Evolutionary conservation across 1,140 invertebrate species (phyloP), one percentile per base, ranked within the genome.

Genomic region (Formica selysi): DNA sequence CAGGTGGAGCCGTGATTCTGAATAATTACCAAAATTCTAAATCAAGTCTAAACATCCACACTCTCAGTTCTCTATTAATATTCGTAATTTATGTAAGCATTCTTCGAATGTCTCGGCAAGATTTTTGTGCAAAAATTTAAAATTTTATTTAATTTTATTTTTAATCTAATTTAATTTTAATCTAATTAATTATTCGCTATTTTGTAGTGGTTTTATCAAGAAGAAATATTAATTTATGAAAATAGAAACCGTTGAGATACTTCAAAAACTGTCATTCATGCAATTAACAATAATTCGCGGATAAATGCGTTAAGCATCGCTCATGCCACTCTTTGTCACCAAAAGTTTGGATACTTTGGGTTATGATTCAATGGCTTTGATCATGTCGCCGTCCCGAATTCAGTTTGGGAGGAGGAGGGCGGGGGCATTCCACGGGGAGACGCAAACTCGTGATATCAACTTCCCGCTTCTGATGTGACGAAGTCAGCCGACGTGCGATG

Each of bases 401-500:
- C 74, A 48, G 11, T 36, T 32, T 32, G 32, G 3, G 2, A 32
- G 44, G 51, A 19, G 64, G 10, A 11, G 38, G 68, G 48, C 1
- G 32, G 2, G 32, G 32, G 32, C 2, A 86, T 81, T 80, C 84
- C 76, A 51, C 32, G 61, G 84, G 65, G 76, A 65, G 29, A 59
- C 32, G 32, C 84, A 61, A 86, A 80, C 64, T 80, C 61, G 48
- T 19, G 76, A 86, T 70, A 81, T 70, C 44, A 86, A 86, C 84
- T 68, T 61, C 38, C 51, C 51, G 51, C 54, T 81, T 86, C 48
- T 36, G 76, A 79, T 32, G 16, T 13, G 29, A 16, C 38, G 8
- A 81, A 57, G 81, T 41, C 71, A 76, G 26, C n/a, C 26, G 48
- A n/a, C 16, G 80, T 36, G 11, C 26, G 13, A 32, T 71, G 44